Evolutionary conservation across 1,140 invertebrate genomes (phyloP), one percentile per base, ranked within the genome.

Genomic region (Macrobrachium nipponense): DNA sequence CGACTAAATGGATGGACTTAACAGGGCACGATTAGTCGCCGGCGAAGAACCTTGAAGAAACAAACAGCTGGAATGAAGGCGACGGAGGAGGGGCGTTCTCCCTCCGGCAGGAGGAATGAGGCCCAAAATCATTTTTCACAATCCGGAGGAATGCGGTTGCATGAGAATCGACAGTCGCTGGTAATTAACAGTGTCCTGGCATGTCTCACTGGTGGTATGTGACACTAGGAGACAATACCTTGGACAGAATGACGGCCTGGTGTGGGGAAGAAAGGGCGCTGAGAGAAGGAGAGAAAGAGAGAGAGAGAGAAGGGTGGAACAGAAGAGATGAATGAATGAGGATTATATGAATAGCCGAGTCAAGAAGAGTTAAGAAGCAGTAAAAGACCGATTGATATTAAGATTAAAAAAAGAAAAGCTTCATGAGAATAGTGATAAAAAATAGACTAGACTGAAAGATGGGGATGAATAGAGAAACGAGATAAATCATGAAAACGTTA

Each of bases 281-380:
- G 68, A 73, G 23, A 73, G 23, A 73, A 23, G 10, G 70, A 73
- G 70, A 73, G 70, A 36, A 11, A 36, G 11, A 73, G 27, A 73
- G 23, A 27, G 20, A 73, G 23, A 73, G 8, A 23, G n/a, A n/a
- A n/a, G 68, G 43, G 17, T 14, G 20, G 15, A 20, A 10, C 8
- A 72, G 10, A 23, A 0, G 23, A 12, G 27, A 27, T 17, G 11
- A 23, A 43, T 44, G 10, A 51, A 76, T 58, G 12, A n/a, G 70
- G 11, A 73, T 44, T 4, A 72, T 36, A 20, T 15, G 43, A 73
- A 18, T 7, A 51, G 51, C 7, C 18, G 3, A 23, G 73, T 58
- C 3, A 43, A 51, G 73, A 58, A 20, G 59, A 76, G 73, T 58
- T 20, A 6, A 14, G 8, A 73, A 43, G 23, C n/a, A 23, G 72